These are phyloP conservation scores for Onychomys torridus DNA, from an alignment of 2,797 vertebrate species.

Conservation along the genomic window DNA sequence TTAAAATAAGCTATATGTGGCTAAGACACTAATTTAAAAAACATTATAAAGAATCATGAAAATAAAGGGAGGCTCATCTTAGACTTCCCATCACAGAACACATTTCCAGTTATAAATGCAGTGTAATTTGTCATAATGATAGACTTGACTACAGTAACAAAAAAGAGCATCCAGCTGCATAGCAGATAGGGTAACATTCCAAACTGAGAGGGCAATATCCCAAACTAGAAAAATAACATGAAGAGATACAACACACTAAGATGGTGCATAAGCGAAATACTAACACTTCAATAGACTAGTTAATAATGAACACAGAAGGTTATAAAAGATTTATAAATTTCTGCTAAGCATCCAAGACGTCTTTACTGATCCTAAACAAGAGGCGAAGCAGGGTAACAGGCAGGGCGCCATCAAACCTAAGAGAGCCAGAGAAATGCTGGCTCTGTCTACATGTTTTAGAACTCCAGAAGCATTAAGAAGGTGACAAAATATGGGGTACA, in stretches of 20 bases:
- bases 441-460: not conserved
- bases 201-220: not conserved
- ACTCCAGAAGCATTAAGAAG: not conserved
- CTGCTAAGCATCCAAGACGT: not conserved
- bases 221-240: conserved; percentile 22
- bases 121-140: not conserved
- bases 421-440: not conserved
- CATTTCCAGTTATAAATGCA: conserved; percentile 5
- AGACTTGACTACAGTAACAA: not conserved
- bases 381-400: not conserved
- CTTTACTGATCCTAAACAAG: not conserved
- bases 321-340: not conserved
- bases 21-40: conserved; percentile 3
- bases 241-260: not conserved
- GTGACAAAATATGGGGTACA: not conserved
- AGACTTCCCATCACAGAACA: not conserved
- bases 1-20: conserved; percentile 21
- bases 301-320: not conserved
- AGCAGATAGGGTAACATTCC: not conserved
- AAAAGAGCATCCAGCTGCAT: not conserved
- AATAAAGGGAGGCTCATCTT: not conserved
- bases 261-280: conserved; percentile 2
- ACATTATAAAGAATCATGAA: conserved; percentile 1
- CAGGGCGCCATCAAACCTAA: not conserved
- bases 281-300: not conserved